Percentiles rank a stretch among this genome's conserved stretches.
Evolutionary conservation across 2,113 vertebrate species (phyloP).

Genomic region (Bambusicola thoracicus): DNA sequence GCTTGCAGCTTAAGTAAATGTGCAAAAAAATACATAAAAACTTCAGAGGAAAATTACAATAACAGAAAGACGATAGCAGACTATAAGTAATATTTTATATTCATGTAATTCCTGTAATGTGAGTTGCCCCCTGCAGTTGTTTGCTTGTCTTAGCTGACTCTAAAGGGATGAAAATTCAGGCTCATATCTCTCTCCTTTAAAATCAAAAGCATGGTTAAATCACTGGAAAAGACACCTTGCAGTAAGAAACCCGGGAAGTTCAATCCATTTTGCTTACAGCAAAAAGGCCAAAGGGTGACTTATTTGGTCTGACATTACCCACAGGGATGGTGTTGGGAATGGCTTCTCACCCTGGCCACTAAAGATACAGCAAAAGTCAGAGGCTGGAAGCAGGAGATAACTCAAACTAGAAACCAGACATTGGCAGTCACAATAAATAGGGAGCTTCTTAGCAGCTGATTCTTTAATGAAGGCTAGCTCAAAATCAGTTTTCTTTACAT

Average conservation of each 20-base stretch:
- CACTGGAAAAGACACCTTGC: background rate
- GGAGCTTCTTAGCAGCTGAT: background rate
- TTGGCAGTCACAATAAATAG: background rate
- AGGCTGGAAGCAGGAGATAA: conserved; percentile 24
- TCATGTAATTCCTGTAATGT: background rate
- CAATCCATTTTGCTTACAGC: background rate
- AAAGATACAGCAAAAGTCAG: background rate
- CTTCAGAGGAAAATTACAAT: background rate
- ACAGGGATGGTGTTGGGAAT: background rate
- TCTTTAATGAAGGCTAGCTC: background rate
- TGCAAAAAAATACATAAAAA: background rate
- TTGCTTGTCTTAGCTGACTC: background rate
- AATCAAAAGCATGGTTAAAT: background rate
- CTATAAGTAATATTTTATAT: background rate
- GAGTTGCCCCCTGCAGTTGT: background rate
- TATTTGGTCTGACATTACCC: background rate
- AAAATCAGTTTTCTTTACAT: background rate
- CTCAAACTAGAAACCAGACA: background rate
- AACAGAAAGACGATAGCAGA: background rate
- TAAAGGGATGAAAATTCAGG: background rate
- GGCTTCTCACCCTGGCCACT: background rate
- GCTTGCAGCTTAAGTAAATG: background rate
- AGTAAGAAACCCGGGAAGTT: conserved; percentile 9
- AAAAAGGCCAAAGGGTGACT: background rate
- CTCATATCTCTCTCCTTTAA: background rate